Evolutionary conservation across 2,113 vertebrate species (phyloP).

Genomic region (Dermatemys mawii): DNA sequence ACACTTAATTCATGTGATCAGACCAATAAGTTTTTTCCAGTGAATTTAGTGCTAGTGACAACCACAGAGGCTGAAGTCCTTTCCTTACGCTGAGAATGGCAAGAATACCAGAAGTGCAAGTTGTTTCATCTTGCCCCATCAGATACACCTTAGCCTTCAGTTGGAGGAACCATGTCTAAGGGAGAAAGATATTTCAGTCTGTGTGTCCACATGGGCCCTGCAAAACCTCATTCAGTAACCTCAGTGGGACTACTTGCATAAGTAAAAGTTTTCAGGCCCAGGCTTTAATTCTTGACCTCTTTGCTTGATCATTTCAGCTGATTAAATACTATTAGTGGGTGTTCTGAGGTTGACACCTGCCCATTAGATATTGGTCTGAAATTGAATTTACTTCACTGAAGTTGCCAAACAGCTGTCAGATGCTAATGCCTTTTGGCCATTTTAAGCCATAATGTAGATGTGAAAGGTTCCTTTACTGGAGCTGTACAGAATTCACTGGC

Average conservation of each 20-base stretch:
- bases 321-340: not conserved
- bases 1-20: not conserved
- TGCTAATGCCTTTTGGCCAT: not conserved
- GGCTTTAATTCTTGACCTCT: not conserved
- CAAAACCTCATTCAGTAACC: not conserved
- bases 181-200: not conserved
- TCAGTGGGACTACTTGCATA: not conserved
- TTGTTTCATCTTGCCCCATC: not conserved
- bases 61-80: not conserved
- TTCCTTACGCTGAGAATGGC: not conserved
- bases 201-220: not conserved
- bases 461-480: not conserved
- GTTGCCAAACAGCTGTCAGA: not conserved
- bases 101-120: not conserved
- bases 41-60: not conserved
- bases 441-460: not conserved
- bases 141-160: not conserved
- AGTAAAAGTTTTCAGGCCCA: not conserved
- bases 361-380: not conserved
- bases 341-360: not conserved
- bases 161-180: not conserved
- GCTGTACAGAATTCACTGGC: not conserved
- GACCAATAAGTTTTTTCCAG: not conserved
- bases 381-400: not conserved
- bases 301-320: not conserved